Percentiles rank a stretch among this genome's conserved stretches.
Conservation (phyloP, 2,113 vertebrate species). For the Myotis yumanensis region DNA sequence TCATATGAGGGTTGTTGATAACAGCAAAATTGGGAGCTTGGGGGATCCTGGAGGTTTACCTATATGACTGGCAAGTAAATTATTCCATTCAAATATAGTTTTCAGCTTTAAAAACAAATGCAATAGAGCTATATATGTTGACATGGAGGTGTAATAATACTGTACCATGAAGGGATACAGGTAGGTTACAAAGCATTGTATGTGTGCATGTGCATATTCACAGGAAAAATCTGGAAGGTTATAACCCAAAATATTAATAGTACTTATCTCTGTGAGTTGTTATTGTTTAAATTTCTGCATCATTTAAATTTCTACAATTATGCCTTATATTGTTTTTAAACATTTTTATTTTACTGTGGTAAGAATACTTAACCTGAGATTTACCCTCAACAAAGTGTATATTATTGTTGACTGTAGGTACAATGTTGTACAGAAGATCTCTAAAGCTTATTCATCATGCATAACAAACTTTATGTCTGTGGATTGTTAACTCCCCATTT, state of each 20-base stretch:
- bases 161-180: not conserved
- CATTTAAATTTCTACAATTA: not conserved
- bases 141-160: not conserved
- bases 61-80: not conserved
- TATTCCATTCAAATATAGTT: not conserved
- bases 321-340: not conserved
- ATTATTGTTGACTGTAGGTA: not conserved
- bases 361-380: not conserved
- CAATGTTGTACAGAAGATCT: not conserved
- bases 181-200: not conserved
- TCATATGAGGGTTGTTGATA: not conserved
- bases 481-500: not conserved
- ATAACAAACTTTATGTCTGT: not conserved
- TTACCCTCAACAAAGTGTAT: not conserved
- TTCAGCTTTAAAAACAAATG: not conserved
- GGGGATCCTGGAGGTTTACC: not conserved
- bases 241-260: not conserved
- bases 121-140: not conserved
- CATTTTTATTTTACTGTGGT: not conserved
- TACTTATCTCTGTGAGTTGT: not conserved
- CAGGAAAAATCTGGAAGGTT: not conserved
- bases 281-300: not conserved
- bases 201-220: not conserved
- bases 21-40: not conserved
- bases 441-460: not conserved